Evolutionary conservation across 2,797 vertebrate species (phyloP).

Genomic region (Cryptoblepharus egeriae): DNA sequence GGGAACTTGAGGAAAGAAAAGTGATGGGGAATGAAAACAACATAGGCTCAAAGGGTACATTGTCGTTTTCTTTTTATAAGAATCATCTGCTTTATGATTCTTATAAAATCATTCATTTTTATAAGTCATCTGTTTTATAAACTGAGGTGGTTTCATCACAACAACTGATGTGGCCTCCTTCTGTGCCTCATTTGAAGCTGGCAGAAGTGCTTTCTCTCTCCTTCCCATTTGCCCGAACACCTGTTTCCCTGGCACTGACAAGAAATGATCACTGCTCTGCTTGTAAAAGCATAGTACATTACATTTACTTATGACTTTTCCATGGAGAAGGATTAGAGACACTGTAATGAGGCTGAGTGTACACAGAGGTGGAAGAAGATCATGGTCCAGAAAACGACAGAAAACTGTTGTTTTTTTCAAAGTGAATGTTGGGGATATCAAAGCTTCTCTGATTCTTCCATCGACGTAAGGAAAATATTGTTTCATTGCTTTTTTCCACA

Average conservation of each 20-base stretch:
- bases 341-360: background rate
- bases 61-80: background rate
- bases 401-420: background rate
- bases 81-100: background rate
- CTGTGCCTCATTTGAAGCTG: background rate
- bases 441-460: background rate
- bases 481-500: background rate
- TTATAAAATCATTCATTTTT: too few species aligned
- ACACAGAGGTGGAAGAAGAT: background rate
- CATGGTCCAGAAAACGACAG: background rate
- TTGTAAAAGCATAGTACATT: background rate
- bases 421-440: background rate
- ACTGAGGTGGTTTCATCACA: too few species aligned
- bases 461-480: background rate
- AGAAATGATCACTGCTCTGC: background rate
- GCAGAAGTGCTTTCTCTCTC: background rate
- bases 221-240: background rate
- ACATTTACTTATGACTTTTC: background rate
- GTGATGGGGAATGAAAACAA: background rate
- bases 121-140: background rate
- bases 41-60: background rate
- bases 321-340: background rate
- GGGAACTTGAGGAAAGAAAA: background rate
- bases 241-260: background rate
- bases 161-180: background rate